phyloP scores from a whole-genome alignment of 2,888 invertebrate species.

The Belgica antarctica region DNA sequence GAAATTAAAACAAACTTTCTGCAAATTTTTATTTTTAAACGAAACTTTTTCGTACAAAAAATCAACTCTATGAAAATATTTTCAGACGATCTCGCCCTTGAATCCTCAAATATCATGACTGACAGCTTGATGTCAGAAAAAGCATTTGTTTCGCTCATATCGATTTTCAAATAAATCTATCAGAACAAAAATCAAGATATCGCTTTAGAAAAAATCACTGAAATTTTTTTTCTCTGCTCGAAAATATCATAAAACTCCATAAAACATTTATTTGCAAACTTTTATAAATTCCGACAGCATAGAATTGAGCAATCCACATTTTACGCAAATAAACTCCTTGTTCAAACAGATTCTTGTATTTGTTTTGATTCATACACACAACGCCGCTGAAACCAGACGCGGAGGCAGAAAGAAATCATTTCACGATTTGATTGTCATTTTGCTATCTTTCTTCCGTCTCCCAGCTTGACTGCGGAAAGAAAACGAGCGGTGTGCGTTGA shows the following conservation, averaged over 20 bases:
- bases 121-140: too few relatives aligned
- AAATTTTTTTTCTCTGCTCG: too few relatives aligned
- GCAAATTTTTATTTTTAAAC: too few relatives aligned
- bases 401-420: conserved; percentile 4
- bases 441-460: background rate
- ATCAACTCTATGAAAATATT: too few relatives aligned
- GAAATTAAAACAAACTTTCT: too few relatives aligned
- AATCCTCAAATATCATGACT: too few relatives aligned
- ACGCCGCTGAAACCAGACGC: background rate
- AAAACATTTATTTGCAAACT: conserved; percentile 6
- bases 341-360: too few relatives aligned
- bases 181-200: background rate
- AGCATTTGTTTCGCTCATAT: too few relatives aligned
- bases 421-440: conserved; percentile 29
- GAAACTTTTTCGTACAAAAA: too few relatives aligned
- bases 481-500: background rate
- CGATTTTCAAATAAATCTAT: conserved; percentile 1
- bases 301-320: conserved; percentile 8
- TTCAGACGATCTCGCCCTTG: too few relatives aligned
- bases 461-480: background rate
- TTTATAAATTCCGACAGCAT: background rate
- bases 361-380: background rate
- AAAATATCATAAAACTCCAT: background rate
- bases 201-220: too few relatives aligned
- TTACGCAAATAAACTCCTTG: conserved; percentile 4